Evolutionary conservation across 1,140 invertebrate species (phyloP).

Genomic region (Drosophila nasuta): DNA sequence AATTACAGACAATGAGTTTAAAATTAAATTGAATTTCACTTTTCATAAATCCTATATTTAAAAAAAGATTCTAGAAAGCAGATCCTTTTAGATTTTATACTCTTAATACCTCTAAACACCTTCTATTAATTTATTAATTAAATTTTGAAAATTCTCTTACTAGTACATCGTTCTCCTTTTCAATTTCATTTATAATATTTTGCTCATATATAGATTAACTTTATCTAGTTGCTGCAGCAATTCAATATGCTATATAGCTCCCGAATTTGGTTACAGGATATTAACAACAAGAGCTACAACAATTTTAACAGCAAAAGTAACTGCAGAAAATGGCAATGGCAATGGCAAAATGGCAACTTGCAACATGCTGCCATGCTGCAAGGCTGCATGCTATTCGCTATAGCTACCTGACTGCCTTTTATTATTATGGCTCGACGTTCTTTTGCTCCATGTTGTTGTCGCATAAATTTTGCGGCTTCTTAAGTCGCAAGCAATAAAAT

Average conservation of each 20-base stretch:
- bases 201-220: too few species aligned
- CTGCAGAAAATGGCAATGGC: conserved; percentile 34
- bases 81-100: too few species aligned
- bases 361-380: conserved; percentile 54
- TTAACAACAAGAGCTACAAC: conserved; percentile 32
- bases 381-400: background rate
- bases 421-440: conserved; percentile 65
- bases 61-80: too few species aligned
- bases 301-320: conserved; percentile 36
- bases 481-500: conserved; percentile 83
- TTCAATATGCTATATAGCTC: background rate
- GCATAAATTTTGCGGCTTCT: conserved; percentile 83
- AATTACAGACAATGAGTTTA: too few species aligned
- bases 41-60: too few species aligned
- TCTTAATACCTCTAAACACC: too few species aligned
- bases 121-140: too few species aligned
- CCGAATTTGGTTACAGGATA: conserved; percentile 19
- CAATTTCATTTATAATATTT: too few species aligned
- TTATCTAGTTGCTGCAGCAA: too few species aligned
- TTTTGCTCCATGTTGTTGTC: conserved; percentile 69
- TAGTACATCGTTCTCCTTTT: too few species aligned
- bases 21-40: too few species aligned
- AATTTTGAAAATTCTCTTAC: too few species aligned
- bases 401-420: conserved; percentile 65
- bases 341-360: conserved; percentile 66